Evolutionary conservation across 2,888 invertebrate species (phyloP).

Genomic region (Drosophila picticornis): DNA sequence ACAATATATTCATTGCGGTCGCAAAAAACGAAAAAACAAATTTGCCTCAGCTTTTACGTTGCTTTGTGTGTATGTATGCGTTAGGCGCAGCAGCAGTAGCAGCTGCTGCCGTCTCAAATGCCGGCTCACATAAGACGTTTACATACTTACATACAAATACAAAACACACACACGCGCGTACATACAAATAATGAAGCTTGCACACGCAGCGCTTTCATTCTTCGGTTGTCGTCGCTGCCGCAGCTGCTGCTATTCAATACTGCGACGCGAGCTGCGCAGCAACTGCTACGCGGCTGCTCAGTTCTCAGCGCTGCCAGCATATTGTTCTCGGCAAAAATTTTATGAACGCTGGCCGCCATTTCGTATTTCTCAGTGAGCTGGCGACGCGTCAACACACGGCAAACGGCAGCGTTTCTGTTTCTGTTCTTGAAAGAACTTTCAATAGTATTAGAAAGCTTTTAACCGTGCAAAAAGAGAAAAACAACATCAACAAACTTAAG

Average conservation of each 20-base stretch:
- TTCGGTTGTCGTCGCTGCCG: slow-evolving; percentile 32
- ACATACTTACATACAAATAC: slow-evolving; percentile 8
- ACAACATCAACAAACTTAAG: slow-evolving; percentile 17
- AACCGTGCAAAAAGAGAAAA: slow-evolving; percentile 26
- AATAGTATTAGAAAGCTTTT: slow-evolving; percentile 71
- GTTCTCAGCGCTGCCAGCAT: slow-evolving; percentile 42
- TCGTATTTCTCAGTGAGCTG: slow-evolving; percentile 81
- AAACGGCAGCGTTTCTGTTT: slow-evolving; percentile 36
- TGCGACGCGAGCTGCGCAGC: slow-evolving; percentile 38
- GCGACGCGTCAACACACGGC: slow-evolving; percentile 78
- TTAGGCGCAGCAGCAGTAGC: slow-evolving; percentile 38
- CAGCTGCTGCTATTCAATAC: slow-evolving; percentile 33
- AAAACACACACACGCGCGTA: slow-evolving; percentile 19
- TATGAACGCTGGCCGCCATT: slow-evolving; percentile 60
- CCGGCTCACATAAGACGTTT: slow-evolving; percentile 49
- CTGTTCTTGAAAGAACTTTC: slow-evolving; percentile 50
- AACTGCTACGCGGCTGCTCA: slow-evolving; percentile 9
- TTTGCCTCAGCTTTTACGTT: slow-evolving; percentile 19
- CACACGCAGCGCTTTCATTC: slow-evolving; percentile 54
- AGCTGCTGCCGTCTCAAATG: slow-evolving; percentile 53
- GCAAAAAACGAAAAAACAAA: slow-evolving; percentile 17
- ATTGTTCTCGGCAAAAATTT: slow-evolving; percentile 70
- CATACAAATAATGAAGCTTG: slow-evolving; percentile 17
- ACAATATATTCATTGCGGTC: slow-evolving; percentile 22
- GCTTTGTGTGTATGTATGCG: slow-evolving; percentile 9